phyloP scores from a whole-genome alignment of 2,113 vertebrate genomes.

The Anoura caudifer region DNA sequence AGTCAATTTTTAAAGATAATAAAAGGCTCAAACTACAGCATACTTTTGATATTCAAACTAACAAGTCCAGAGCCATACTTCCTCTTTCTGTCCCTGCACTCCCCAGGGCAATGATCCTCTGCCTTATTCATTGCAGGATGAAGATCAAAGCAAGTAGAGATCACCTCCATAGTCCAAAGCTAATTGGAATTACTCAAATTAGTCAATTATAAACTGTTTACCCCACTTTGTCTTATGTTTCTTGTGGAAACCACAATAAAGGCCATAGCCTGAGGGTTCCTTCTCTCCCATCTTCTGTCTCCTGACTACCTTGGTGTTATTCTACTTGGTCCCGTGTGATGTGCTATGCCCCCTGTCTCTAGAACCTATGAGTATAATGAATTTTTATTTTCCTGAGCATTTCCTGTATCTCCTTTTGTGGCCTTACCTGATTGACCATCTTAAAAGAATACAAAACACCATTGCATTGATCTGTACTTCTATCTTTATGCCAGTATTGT shows the following conservation, averaged over 20 bases:
- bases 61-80: background rate
- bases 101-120: background rate
- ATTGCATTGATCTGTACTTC: background rate
- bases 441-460: background rate
- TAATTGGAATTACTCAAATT: background rate
- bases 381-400: background rate
- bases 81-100: background rate
- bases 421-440: background rate
- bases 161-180: background rate
- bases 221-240: background rate
- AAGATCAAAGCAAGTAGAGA: background rate
- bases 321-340: background rate
- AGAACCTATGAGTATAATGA: background rate
- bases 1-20: background rate
- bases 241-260: background rate
- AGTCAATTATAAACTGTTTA: background rate
- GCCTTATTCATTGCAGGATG: background rate
- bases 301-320: background rate
- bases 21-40: background rate
- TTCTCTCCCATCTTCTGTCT: background rate
- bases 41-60: background rate
- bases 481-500: background rate
- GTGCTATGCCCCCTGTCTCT: background rate
- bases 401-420: background rate
- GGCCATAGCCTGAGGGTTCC: background rate